These are phyloP conservation scores for Laupala kohalensis DNA, from an alignment of 1,140 invertebrate species.

Conservation along the genomic window DNA sequence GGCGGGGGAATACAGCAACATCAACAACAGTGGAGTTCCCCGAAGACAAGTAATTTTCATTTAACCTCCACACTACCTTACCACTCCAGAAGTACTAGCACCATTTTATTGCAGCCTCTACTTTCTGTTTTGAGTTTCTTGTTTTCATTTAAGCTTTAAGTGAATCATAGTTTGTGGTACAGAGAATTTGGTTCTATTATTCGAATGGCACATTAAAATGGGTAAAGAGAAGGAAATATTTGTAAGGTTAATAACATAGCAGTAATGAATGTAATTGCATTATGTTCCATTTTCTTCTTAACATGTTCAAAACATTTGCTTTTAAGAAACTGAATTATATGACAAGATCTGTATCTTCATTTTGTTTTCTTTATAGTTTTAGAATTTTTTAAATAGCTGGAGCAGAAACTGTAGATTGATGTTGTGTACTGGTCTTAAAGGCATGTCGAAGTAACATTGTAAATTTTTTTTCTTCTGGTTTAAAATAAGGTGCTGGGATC, in stretches of 20 bases:
- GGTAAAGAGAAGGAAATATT: too few relatives aligned
- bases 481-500: neutral
- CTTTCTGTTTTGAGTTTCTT: neutral
- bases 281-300: too few relatives aligned
- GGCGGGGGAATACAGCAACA: conserved; percentile 39
- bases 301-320: too few relatives aligned
- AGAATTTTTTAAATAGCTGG: neutral
- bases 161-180: too few relatives aligned
- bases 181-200: too few relatives aligned
- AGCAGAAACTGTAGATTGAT: neutral
- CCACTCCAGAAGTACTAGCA: neutral
- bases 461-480: neutral
- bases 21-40: conserved; percentile 43
- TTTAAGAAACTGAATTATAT: too few relatives aligned
- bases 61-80: conserved; percentile 10
- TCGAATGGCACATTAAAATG: too few relatives aligned
- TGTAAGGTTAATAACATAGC: too few relatives aligned
- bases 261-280: too few relatives aligned
- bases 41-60: conserved; percentile 41
- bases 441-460: neutral
- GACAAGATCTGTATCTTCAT: too few relatives aligned
- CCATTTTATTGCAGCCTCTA: neutral
- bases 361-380: neutral
- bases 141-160: neutral
- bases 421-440: neutral